Evolutionary conservation across 2,113 vertebrate genomes (phyloP).

Genomic region (Pluvialis apricaria): DNA sequence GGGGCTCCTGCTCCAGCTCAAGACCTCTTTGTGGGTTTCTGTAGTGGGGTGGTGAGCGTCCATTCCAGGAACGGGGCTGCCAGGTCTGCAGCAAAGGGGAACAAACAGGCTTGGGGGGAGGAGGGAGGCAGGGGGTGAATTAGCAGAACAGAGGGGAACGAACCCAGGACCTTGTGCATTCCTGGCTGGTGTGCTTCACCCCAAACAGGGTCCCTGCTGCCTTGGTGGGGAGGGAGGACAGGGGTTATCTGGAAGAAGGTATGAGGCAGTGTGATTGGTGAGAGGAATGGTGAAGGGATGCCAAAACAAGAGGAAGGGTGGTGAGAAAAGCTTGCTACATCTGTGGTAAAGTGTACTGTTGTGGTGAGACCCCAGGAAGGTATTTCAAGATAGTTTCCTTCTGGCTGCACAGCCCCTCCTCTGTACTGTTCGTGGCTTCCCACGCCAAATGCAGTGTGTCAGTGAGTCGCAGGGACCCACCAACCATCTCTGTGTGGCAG

Average conservation of each 20-base stretch:
- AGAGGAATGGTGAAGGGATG: background rate
- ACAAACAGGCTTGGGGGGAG: background rate
- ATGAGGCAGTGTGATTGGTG: fast-evolving
- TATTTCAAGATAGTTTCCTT: background rate
- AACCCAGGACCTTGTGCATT: fast-evolving
- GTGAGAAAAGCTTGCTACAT: background rate
- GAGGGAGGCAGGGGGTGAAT: background rate
- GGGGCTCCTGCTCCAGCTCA: background rate
- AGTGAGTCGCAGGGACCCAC: background rate
- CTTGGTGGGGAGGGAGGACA: background rate
- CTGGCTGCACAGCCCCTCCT: background rate
- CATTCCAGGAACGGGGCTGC: background rate
- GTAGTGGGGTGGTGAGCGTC: background rate
- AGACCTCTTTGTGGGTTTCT: background rate
- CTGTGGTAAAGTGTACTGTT: background rate
- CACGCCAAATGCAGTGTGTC: fast-evolving
- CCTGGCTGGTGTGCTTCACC: background rate
- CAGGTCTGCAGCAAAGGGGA: background rate
- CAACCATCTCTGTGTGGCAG: background rate
- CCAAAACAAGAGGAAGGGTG: background rate
- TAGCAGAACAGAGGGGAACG: background rate
- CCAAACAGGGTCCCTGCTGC: background rate
- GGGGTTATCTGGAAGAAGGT: background rate
- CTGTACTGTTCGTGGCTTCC: fast-evolving
- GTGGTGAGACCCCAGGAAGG: background rate